Conservation (phyloP, 2,113 vertebrate genomes). For the Accipiter virgatus region DNA sequence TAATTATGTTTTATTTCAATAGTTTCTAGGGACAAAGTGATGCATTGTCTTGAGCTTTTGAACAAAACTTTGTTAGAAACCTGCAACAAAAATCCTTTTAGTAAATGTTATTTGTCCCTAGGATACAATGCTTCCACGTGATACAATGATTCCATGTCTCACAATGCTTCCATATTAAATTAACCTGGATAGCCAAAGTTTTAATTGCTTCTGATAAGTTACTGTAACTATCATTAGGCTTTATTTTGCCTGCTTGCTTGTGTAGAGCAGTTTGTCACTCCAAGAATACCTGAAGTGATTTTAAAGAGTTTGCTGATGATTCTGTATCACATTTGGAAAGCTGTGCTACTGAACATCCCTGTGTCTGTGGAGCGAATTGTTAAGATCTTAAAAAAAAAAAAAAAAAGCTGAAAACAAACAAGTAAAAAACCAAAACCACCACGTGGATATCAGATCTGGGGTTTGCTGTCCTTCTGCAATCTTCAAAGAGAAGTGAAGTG, state of each 20-base stretch:
- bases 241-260: neutral
- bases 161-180: neutral
- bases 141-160: neutral
- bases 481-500: neutral
- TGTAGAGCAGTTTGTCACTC: neutral
- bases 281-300: neutral
- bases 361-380: neutral
- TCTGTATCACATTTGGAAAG: neutral
- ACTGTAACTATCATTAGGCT: neutral
- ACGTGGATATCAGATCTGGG: neutral
- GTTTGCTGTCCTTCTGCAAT: neutral
- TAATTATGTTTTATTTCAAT: neutral
- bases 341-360: neutral
- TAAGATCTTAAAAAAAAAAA: neutral
- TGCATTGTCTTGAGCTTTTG: neutral
- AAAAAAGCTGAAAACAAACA: neutral
- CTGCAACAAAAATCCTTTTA: neutral
- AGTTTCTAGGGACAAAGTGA: neutral
- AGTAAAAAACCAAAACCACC: neutral
- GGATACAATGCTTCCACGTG: neutral
- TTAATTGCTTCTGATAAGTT: neutral
- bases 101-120: neutral
- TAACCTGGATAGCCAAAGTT: neutral
- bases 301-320: neutral
- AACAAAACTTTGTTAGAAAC: neutral